phyloP scores from a whole-genome alignment of 2,113 vertebrate species.

The Galeopterus variegatus region DNA sequence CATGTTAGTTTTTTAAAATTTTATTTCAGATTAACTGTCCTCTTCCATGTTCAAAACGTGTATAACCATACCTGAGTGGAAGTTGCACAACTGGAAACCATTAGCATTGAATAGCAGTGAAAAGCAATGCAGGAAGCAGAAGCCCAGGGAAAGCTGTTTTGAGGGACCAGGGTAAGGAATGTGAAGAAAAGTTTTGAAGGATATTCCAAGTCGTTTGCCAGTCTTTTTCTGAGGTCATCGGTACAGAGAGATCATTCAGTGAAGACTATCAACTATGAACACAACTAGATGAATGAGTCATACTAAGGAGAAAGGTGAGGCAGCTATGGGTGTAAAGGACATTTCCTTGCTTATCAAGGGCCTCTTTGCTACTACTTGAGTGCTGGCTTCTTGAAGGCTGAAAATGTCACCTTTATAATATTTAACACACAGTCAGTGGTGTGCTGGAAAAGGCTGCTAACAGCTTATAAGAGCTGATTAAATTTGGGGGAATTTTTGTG shows the following conservation, averaged over 20 bases:
- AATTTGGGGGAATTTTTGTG: constrained; percentile 29
- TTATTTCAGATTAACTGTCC: background rate
- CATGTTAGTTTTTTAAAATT: background rate
- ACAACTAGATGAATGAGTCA: background rate
- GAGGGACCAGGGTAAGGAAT: background rate
- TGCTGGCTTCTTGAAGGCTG: background rate
- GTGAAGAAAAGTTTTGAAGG: background rate
- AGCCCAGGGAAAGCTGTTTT: background rate
- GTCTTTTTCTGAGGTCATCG: background rate
- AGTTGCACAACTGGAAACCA: constrained; percentile 59
- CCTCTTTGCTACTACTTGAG: background rate
- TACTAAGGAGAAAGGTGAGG: background rate
- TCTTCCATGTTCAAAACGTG: constrained; percentile 43
- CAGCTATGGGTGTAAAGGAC: background rate
- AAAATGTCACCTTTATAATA: background rate
- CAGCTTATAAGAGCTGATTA: background rate
- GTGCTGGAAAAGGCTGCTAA: background rate
- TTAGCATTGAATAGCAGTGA: constrained; percentile 18
- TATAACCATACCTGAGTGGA: constrained; percentile 19
- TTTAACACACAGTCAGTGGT: background rate
- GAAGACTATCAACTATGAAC: background rate
- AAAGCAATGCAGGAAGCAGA: constrained; percentile 11
- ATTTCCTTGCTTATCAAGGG: background rate
- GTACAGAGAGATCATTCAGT: background rate
- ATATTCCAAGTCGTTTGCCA: background rate